A percentile compares a stretch with the other conserved stretches of the same genome.
Evolutionary conservation across 2,888 invertebrate species (phyloP).

Genomic region (Lutraria lutraria): DNA sequence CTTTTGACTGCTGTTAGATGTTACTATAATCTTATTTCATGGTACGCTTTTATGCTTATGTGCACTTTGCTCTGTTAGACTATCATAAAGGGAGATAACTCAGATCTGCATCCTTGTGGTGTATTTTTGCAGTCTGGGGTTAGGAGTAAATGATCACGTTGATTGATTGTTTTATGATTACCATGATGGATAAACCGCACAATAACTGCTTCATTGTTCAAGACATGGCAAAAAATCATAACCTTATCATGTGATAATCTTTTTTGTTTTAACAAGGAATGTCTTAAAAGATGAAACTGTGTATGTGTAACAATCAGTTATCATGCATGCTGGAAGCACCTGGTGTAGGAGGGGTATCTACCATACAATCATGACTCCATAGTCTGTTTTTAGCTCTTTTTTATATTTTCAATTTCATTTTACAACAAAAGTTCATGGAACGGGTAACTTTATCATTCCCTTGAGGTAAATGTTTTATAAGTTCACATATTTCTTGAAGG

Average conservation of each 20-base stretch:
- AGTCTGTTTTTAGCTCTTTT: background rate
- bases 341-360: background rate
- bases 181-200: background rate
- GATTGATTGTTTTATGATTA: slow-evolving; percentile 5
- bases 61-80: too few species aligned
- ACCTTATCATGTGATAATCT: background rate
- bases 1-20: too few species aligned
- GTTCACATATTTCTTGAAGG: background rate
- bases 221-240: background rate
- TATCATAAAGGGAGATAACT: too few species aligned
- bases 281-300: background rate
- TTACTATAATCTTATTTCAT: too few species aligned
- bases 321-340: background rate
- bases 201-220: slow-evolving; percentile 5
- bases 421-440: background rate
- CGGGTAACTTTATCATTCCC: background rate
- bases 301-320: slow-evolving; percentile 1
- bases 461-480: background rate
- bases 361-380: background rate
- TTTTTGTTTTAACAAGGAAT: background rate
- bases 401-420: slow-evolving; percentile 27
- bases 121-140: background rate
- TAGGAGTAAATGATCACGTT: background rate
- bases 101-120: too few species aligned
- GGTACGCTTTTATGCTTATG: too few species aligned